phyloP scores from a whole-genome alignment of 1,140 invertebrate genomes.

The Goniozus legneri region DNA sequence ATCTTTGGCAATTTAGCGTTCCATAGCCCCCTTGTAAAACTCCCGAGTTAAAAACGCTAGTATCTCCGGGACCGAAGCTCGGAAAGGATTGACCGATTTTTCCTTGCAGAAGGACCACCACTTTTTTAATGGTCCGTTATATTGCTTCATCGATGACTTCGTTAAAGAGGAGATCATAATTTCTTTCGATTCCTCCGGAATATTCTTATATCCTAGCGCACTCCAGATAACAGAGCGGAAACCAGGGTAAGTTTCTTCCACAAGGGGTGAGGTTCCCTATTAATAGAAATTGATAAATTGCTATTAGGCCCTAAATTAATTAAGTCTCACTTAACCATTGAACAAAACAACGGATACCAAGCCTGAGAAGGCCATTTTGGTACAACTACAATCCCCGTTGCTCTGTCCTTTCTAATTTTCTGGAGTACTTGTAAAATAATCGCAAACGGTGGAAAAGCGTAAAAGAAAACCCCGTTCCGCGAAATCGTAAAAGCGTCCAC shows the following conservation, averaged over 20 bases:
- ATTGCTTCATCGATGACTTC: conserved; percentile 24
- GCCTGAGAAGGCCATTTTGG: conserved; percentile 19
- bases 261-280: conserved; percentile 19
- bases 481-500: conserved; percentile 12
- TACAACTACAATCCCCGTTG: conserved; percentile 20
- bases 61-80: not conserved
- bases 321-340: conserved; percentile 4
- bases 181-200: conserved; percentile 14
- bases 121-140: conserved; percentile 19
- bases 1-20: conserved; percentile 1
- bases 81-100: conserved; percentile 6
- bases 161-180: conserved; percentile 24
- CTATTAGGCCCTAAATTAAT: conserved; percentile 18
- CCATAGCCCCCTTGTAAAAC: conserved; percentile 1
- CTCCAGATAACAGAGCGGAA: conserved; percentile 22
- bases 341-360: conserved; percentile 25
- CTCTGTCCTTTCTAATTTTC: conserved; percentile 19
- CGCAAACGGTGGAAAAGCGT: conserved; percentile 24
- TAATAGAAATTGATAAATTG: conserved; percentile 16
- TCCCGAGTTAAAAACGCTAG: conserved; percentile 4
- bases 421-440: conserved; percentile 13
- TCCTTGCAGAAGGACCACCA: conserved; percentile 27
- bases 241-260: conserved; percentile 24
- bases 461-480: conserved; percentile 18
- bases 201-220: conserved; percentile 14